These are phyloP conservation scores for Hypena proboscidalis DNA, from an alignment of 2,888 invertebrate genomes.

Conservation along the genomic window DNA sequence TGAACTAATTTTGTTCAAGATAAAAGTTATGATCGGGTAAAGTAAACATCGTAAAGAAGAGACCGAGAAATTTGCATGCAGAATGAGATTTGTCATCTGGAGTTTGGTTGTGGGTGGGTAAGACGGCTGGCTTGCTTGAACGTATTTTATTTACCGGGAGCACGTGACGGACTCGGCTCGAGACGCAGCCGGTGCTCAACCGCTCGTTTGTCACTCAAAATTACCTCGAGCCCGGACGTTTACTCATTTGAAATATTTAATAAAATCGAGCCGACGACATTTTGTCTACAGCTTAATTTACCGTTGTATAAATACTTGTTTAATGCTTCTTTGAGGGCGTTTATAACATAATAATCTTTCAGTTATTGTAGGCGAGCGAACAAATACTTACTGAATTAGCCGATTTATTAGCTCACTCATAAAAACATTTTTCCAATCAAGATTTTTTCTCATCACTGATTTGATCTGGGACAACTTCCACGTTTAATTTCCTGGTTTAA, in stretches of 20 bases:
- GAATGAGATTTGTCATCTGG: constrained; percentile 71
- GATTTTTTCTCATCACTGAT: constrained; percentile 52
- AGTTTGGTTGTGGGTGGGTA: constrained; percentile 53
- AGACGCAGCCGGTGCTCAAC: constrained; percentile 65
- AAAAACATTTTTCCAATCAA: constrained; percentile 31
- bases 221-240: constrained; percentile 56
- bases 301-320: constrained; percentile 14
- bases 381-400: constrained; percentile 18
- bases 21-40: constrained; percentile 52
- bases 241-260: constrained; percentile 59
- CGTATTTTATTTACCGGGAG: constrained; percentile 72
- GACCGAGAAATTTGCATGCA: constrained; percentile 67
- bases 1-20: constrained; percentile 22
- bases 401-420: constrained; percentile 26
- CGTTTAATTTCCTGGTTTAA: constrained; percentile 65
- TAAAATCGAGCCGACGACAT: constrained; percentile 41
- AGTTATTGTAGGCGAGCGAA: constrained; percentile 11
- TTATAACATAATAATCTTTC: constrained; percentile 10
- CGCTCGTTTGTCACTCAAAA: constrained; percentile 75
- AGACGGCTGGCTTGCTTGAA: constrained; percentile 54
- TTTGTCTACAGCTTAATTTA: constrained; percentile 20
- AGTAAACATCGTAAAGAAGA: constrained; percentile 54
- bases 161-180: constrained; percentile 64
- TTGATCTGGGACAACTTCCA: constrained; percentile 60
- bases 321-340: constrained; percentile 23